Evolutionary conservation across 2,888 invertebrate genomes (phyloP), one percentile per base, ranked within the genome.

Genomic region (Auanema freiburgensis): DNA sequence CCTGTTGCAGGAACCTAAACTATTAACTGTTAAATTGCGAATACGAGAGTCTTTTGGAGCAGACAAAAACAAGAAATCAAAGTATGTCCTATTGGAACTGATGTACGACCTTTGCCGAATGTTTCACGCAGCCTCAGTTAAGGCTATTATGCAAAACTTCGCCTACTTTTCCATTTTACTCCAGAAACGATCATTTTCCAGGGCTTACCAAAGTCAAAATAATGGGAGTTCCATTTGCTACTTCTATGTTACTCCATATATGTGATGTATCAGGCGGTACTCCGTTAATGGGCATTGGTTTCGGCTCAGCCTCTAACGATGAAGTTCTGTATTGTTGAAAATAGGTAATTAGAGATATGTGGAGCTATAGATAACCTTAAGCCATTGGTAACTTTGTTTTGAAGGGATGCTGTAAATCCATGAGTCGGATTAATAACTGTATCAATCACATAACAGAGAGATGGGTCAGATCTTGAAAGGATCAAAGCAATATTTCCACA

Each of bases 191-290:
- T 33, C n/a, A n/a, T n/a, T n/a, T n/a, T n/a, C n/a, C n/a, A 33
- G 33, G 33, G 33, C 49, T 50, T 40, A 58, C 58, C 16, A 60
- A 49, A 5, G 60, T 60, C 43, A 60, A n/a, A n/a, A 60, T 23
- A n/a, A 60, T 41, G 14, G 60, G 60, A 24, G 21, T 21, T 12
- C 60, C 60, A 11, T 60, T 55, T 1, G 55, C 44, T n/a, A 60
- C 60, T 25, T 60, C 60, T 12, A 60, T 33, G 40, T 60, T 60
- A 18, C 60, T 60, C 60, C 60, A 60, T 12, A 60, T 14, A 24
- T 60, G 60, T 11, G 25, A 53, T 6, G 54, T 10, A 42, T 60
- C 60, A 6, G 60, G 60, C 4, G 60, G 60, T 12, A 60, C 40
- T 6, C 60, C 55, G 18, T 23, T 43, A 12, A 60, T 51, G 21